These are phyloP conservation scores for Cuniculus paca DNA, from an alignment of 2,797 vertebrate species.

Conservation along the genomic window DNA sequence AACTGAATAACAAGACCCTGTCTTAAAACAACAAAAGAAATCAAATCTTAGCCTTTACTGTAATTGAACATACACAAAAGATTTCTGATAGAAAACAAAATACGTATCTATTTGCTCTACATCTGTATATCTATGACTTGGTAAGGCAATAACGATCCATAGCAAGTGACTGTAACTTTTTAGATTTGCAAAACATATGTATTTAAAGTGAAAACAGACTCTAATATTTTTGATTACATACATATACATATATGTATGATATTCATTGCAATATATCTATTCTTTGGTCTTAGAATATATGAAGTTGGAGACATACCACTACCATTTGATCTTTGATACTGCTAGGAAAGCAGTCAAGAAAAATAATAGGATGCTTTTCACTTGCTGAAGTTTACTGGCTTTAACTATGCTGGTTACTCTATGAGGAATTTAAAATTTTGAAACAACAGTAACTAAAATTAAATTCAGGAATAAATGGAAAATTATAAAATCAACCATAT, in stretches of 20 bases:
- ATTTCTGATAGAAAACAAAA: background rate
- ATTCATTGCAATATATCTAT: background rate
- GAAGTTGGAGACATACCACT: background rate
- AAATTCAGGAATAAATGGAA: constrained; percentile 30
- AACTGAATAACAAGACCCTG: background rate
- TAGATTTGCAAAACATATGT: constrained; percentile 41
- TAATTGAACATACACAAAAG: background rate
- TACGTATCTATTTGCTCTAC: background rate
- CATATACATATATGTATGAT: no score
- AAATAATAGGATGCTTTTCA: background rate
- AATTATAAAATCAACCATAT: constrained; percentile 23
- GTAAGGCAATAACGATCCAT: constrained; percentile 2
- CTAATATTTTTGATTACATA: background rate
- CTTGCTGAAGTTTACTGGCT: background rate
- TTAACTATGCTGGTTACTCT: background rate
- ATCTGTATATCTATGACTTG: background rate
- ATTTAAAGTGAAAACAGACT: constrained; percentile 29
- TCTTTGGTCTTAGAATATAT: constrained; percentile 22
- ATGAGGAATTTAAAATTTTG: constrained; percentile 51
- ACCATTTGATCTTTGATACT: background rate
- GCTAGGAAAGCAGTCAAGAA: background rate
- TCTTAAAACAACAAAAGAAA: background rate
- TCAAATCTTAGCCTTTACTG: background rate
- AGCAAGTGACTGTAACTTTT: constrained; percentile 10
- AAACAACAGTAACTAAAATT: constrained; percentile 47